Evolutionary conservation across 2,888 invertebrate species (phyloP).

Genomic region (Pheosia gnoma): DNA sequence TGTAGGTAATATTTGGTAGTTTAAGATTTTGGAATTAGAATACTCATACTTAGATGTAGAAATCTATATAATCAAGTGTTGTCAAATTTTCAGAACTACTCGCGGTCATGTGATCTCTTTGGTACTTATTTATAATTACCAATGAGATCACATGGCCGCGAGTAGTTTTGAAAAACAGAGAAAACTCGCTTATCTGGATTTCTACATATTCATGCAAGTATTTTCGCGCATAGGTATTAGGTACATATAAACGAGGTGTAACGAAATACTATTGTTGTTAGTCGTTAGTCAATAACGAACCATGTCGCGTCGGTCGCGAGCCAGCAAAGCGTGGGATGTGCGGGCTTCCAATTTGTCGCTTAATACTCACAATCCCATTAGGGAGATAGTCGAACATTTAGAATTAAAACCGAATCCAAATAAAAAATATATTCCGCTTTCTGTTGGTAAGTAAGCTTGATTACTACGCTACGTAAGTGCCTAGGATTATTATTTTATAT

Average conservation of each 20-base stretch:
- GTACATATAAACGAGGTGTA: background rate
- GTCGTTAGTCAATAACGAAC: slow-evolving; percentile 11
- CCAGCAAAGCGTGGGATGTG: slow-evolving; percentile 87
- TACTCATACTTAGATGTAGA: too few relatives aligned
- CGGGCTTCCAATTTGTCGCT: slow-evolving; percentile 89
- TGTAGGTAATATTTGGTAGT: too few relatives aligned
- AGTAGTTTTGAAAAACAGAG: too few relatives aligned
- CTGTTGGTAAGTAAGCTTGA: background rate
- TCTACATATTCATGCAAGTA: slow-evolving; percentile 10
- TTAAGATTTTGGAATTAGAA: too few relatives aligned
- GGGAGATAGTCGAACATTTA: slow-evolving; percentile 95
- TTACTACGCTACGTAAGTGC: background rate
- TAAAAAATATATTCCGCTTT: slow-evolving; percentile 95
- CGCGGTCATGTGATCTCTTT: too few relatives aligned
- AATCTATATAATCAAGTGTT: too few relatives aligned
- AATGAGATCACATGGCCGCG: too few relatives aligned
- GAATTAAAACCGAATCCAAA: slow-evolving; percentile 95
- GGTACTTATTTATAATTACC: too few relatives aligned
- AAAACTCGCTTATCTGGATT: slow-evolving; percentile 22
- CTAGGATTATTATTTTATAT: too few relatives aligned
- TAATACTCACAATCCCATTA: slow-evolving; percentile 95
- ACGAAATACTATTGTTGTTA: slow-evolving; percentile 22
- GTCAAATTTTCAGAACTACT: too few relatives aligned
- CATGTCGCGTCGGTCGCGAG: slow-evolving; percentile 64
- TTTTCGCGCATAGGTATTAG: background rate